These are phyloP conservation scores for Chrysomallon squamiferum DNA, from an alignment of 1,140 invertebrate species.

Conservation along the genomic window DNA sequence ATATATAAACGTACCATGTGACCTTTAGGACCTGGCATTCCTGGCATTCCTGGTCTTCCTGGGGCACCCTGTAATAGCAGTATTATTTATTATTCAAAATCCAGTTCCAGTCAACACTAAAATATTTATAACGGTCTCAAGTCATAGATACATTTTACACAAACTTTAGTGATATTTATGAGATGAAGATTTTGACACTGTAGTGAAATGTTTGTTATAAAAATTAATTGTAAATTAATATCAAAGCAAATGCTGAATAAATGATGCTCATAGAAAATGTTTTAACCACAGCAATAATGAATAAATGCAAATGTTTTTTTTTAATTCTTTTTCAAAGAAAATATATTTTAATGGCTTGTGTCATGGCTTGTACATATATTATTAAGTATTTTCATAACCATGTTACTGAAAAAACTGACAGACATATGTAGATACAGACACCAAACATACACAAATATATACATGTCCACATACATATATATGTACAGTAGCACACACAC, in stretches of 20 bases:
- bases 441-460: neutral
- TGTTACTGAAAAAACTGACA: too few relatives aligned
- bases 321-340: neutral
- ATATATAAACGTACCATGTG: constrained; percentile 33
- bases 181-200: too few relatives aligned
- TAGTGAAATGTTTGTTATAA: too few relatives aligned
- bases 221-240: neutral
- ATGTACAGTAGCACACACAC: too few relatives aligned
- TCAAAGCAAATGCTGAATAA: neutral
- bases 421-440: too few relatives aligned
- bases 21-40: constrained; percentile 52
- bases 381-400: too few relatives aligned
- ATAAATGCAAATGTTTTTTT: neutral
- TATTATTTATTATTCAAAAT: neutral
- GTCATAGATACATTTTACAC: neutral
- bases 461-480: neutral
- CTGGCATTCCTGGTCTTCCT: constrained; percentile 43
- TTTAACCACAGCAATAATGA: neutral
- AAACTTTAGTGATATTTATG: neutral
- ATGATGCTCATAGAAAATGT: neutral
- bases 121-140: neutral
- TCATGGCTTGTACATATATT: too few relatives aligned
- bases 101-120: neutral
- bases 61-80: constrained; percentile 24
- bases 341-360: neutral